Evolutionary conservation across 2,113 vertebrate species (phyloP).

Genomic region (Eurypyga helias): DNA sequence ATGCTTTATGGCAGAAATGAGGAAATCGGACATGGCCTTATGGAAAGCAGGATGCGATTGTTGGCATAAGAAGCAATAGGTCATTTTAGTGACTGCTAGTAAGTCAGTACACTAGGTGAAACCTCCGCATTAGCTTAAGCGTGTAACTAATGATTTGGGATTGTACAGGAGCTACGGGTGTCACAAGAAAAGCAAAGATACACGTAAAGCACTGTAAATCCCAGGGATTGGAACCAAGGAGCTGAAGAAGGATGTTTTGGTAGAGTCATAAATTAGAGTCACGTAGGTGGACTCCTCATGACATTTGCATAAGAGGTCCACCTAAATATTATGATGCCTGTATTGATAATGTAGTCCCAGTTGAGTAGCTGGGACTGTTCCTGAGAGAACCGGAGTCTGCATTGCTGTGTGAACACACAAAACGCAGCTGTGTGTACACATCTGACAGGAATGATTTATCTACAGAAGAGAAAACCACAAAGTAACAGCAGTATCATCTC

Average conservation of each 20-base stretch:
- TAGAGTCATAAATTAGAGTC: background rate
- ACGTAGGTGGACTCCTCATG: rapidly evolving
- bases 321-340: background rate
- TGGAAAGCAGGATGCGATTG: background rate
- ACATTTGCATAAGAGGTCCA: background rate
- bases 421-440: constrained; percentile 8
- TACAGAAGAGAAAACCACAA: background rate
- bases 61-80: background rate
- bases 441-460: background rate
- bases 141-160: background rate
- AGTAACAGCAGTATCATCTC: background rate
- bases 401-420: background rate
- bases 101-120: background rate
- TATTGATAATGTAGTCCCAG: background rate
- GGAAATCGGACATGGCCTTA: background rate
- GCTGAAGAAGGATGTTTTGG: background rate
- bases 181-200: background rate
- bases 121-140: background rate
- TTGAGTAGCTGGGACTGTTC: background rate
- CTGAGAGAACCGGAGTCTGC: background rate
- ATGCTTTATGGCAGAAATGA: background rate
- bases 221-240: background rate
- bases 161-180: background rate
- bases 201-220: background rate
- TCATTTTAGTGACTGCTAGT: background rate